These are phyloP conservation scores for Porites divaricata DNA, from an alignment of 92 coral and sea anemone genomes.

Conservation along the genomic window DNA sequence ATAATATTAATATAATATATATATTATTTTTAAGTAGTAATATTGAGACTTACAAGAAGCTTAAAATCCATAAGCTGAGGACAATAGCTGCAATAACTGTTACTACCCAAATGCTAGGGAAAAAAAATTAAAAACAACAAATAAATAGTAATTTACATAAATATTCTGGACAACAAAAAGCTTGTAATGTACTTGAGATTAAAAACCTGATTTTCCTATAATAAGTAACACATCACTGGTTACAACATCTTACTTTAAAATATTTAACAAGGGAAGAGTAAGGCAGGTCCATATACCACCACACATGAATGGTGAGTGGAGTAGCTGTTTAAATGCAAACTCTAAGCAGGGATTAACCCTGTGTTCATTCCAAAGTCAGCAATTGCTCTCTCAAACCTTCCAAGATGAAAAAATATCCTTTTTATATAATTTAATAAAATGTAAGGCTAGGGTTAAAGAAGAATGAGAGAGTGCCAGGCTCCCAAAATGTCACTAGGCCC, in stretches of 20 bases:
- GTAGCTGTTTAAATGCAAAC: constrained; percentile 87
- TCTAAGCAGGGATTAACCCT: constrained; percentile 87
- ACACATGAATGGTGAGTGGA: constrained; percentile 88
- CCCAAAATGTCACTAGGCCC: too few relatives aligned
- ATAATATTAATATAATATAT: too few relatives aligned
- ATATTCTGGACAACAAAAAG: too few relatives aligned
- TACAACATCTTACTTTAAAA: constrained; percentile 61
- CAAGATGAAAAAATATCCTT: neutral
- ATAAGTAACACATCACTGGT: too few relatives aligned
- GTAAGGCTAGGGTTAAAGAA: too few relatives aligned
- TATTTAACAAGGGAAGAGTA: constrained; percentile 71
- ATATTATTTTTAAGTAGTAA: too few relatives aligned
- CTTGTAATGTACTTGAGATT: too few relatives aligned
- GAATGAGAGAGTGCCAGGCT: too few relatives aligned
- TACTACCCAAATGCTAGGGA: constrained; percentile 75
- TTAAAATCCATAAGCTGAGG: constrained; percentile 74
- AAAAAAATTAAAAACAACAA: neutral
- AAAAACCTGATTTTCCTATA: too few relatives aligned
- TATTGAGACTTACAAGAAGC: constrained; percentile 70
- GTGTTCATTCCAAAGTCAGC: constrained; percentile 95
- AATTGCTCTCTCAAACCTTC: constrained; percentile 85
- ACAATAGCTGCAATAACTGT: constrained; percentile 67
- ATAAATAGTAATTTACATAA: neutral
- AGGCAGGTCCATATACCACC: constrained; percentile 90
- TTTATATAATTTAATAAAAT: too few relatives aligned